phyloP scores from a whole-genome alignment of 2,113 vertebrate genomes.

The Merops nubicus region DNA sequence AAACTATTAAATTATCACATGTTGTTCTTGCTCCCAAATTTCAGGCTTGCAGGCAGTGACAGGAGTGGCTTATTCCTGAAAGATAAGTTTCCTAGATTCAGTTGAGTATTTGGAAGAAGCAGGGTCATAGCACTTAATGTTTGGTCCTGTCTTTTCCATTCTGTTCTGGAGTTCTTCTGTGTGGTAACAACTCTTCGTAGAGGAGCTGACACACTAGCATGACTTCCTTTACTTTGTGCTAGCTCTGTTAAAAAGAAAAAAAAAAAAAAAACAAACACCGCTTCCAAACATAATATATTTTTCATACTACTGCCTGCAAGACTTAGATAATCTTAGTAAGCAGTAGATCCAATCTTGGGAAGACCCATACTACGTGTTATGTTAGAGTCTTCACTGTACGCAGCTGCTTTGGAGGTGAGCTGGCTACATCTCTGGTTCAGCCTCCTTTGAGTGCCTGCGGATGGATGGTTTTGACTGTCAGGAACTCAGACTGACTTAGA shows the following conservation, averaged over 20 bases:
- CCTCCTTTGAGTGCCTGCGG: not conserved
- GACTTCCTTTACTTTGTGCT: not conserved
- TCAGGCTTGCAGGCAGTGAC: not conserved
- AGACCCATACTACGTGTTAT: not conserved
- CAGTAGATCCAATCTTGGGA: not conserved
- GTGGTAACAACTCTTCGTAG: not conserved
- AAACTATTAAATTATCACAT: not conserved
- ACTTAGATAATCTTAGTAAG: not conserved
- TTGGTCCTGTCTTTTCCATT: not conserved
- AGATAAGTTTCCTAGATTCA: not conserved
- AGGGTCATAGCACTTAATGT: not conserved
- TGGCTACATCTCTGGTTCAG: not conserved
- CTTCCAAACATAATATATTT: not conserved
- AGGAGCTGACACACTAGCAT: not conserved
- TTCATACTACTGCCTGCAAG: not conserved
- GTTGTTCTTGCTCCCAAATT: not conserved
- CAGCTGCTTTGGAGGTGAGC: not conserved
- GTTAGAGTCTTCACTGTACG: not conserved
- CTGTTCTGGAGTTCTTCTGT: not conserved
- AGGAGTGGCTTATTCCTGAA: not conserved
- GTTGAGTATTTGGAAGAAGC: not conserved
- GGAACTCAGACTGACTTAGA: not conserved
- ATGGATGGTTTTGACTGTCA: not conserved
- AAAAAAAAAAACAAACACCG: not conserved
- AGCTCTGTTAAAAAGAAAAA: not conserved